Conservation (phyloP, 2,113 vertebrate genomes). For the Ciconia maguari region DNA sequence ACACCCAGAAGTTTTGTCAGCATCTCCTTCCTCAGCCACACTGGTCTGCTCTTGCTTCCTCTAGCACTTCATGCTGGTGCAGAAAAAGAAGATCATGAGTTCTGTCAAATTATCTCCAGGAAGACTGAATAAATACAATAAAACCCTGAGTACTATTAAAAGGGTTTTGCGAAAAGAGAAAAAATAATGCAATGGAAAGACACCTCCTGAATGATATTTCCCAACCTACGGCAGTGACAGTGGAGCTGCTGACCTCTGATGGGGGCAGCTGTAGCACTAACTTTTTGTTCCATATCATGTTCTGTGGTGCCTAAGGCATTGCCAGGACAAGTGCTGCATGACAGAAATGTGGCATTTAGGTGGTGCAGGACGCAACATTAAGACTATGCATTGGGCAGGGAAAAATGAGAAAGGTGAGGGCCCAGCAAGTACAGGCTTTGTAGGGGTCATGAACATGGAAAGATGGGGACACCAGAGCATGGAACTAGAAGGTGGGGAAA, state of each 20-base stretch:
- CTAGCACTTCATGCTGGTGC: background rate
- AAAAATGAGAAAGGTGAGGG: background rate
- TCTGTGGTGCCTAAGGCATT: background rate
- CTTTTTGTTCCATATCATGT: background rate
- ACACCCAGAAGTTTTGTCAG: background rate
- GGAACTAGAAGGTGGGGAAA: background rate
- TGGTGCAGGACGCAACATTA: background rate
- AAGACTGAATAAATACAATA: background rate
- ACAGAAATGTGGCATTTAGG: background rate
- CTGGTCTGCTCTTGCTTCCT: background rate
- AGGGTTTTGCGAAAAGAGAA: background rate
- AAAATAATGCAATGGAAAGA: background rate
- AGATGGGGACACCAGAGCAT: background rate
- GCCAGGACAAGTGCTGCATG: background rate
- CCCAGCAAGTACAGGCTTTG: background rate
- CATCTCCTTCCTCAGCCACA: background rate
- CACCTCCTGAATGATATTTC: background rate
- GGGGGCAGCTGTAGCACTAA: background rate
- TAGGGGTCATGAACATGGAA: background rate
- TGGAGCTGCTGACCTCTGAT: background rate
- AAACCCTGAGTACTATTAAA: background rate
- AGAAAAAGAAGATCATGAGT: background rate
- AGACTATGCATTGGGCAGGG: background rate
- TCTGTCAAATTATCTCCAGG: background rate
- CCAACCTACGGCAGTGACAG: background rate